phyloP scores from a whole-genome alignment of 1,140 invertebrate species.

The Harpegnathos saltator region DNA sequence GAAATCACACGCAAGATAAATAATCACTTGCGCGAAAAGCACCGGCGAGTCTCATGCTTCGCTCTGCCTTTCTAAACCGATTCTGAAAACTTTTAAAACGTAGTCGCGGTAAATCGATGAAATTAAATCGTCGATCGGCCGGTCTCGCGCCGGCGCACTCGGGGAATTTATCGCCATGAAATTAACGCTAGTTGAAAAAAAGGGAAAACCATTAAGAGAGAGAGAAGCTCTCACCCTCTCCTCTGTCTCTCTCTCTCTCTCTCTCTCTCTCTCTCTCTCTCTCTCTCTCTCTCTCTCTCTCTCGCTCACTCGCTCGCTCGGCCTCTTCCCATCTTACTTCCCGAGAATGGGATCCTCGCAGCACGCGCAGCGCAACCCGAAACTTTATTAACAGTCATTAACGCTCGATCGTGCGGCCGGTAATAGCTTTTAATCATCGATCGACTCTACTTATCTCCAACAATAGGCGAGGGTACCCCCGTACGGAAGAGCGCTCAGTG shows the following conservation, averaged over 20 bases:
- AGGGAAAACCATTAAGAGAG: not conserved
- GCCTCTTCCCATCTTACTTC: not conserved
- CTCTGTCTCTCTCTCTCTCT: too few relatives aligned
- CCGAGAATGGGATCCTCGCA: not conserved
- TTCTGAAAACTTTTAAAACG: too few relatives aligned
- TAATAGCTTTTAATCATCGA: slow-evolving; percentile 22
- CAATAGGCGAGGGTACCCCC: slow-evolving; percentile 14
- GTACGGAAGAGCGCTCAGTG: not conserved
- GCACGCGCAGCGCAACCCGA: not conserved
- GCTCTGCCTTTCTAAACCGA: too few relatives aligned
- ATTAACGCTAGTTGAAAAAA: not conserved
- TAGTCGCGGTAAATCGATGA: not conserved
- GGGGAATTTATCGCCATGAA: slow-evolving; percentile 17
- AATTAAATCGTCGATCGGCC: not conserved
- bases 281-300: not conserved
- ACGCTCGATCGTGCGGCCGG: not conserved
- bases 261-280: not conserved
- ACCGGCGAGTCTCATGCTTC: too few relatives aligned
- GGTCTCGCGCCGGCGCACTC: too few relatives aligned
- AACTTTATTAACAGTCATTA: slow-evolving; percentile 42
- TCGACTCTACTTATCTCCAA: slow-evolving; percentile 14
- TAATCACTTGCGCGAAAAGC: not conserved
- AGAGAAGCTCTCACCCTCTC: too few relatives aligned
- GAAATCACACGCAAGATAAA: too few relatives aligned
- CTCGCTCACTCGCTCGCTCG: too few relatives aligned